A percentile compares a stretch with the other conserved stretches of the same genome.
Conservation (phyloP, 2,113 vertebrate species). For the Ictalurus furcatus region DNA sequence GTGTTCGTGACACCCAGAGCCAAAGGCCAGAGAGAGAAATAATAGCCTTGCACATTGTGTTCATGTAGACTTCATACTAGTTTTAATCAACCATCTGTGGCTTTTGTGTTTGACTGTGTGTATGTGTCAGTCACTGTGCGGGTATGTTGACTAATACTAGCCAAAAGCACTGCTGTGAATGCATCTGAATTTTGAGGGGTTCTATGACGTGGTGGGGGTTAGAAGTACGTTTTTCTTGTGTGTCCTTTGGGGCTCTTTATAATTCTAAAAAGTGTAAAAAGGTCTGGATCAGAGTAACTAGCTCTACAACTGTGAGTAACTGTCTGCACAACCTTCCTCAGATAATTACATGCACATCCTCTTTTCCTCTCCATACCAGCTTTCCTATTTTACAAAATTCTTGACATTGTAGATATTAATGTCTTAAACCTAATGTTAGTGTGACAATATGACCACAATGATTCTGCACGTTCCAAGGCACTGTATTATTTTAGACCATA, state of each 20-base stretch:
- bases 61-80: slow-evolving; percentile 30
- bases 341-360: not conserved
- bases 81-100: slow-evolving; percentile 40
- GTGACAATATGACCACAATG: not conserved
- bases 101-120: slow-evolving; percentile 1
- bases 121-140: not conserved
- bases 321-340: not conserved
- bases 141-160: not conserved
- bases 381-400: not conserved
- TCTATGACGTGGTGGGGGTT: slow-evolving; percentile 23
- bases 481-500: not conserved
- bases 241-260: slow-evolving; percentile 55
- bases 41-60: slow-evolving; percentile 18
- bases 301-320: slow-evolving; percentile 1
- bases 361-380: not conserved
- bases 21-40: slow-evolving; percentile 42
- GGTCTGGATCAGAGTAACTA: slow-evolving; percentile 37
- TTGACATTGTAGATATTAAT: not conserved
- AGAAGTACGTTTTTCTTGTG: not conserved
- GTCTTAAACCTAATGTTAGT: not conserved
- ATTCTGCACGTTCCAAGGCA: not conserved
- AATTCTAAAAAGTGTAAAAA: slow-evolving; percentile 56
- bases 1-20: slow-evolving; percentile 37
- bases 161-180: slow-evolving; percentile 31
- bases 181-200: slow-evolving; percentile 27